Conservation (phyloP, 1,140 invertebrate species). For the Cherax destructor region DNA sequence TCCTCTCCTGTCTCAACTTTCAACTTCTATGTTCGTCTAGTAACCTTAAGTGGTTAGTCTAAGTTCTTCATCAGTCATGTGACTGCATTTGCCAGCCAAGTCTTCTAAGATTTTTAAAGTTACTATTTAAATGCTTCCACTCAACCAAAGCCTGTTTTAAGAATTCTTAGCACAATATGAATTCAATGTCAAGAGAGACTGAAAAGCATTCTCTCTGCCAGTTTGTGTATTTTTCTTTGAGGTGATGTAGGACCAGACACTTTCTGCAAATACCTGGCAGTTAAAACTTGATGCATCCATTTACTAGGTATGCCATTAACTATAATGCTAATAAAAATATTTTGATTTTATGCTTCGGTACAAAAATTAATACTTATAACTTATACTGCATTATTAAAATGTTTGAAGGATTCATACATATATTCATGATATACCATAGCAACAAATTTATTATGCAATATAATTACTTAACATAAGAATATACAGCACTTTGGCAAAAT, state of each 20-base stretch:
- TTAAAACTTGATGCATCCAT: too few species aligned
- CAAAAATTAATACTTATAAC: not conserved
- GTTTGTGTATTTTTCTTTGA: too few species aligned
- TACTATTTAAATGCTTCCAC: not conserved
- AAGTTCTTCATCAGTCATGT: not conserved
- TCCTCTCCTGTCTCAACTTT: conserved; percentile 23
- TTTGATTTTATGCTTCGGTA: not conserved
- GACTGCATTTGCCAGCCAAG: not conserved
- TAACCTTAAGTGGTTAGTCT: conserved; percentile 33
- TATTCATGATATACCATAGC: too few species aligned
- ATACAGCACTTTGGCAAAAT: too few species aligned
- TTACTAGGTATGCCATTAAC: too few species aligned
- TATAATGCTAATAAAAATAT: not conserved
- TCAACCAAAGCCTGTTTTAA: not conserved
- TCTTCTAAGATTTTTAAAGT: not conserved
- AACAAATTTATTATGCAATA: too few species aligned
- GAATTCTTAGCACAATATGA: not conserved
- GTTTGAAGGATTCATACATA: too few species aligned
- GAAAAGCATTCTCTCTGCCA: too few species aligned
- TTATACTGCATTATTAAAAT: too few species aligned
- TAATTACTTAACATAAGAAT: too few species aligned
- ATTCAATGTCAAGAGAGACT: not conserved
- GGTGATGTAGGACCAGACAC: too few species aligned
- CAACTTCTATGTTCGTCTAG: conserved; percentile 13
- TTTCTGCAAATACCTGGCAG: too few species aligned